Conservation (phyloP, 2,113 vertebrate genomes). For the Gymnogyps californianus region DNA sequence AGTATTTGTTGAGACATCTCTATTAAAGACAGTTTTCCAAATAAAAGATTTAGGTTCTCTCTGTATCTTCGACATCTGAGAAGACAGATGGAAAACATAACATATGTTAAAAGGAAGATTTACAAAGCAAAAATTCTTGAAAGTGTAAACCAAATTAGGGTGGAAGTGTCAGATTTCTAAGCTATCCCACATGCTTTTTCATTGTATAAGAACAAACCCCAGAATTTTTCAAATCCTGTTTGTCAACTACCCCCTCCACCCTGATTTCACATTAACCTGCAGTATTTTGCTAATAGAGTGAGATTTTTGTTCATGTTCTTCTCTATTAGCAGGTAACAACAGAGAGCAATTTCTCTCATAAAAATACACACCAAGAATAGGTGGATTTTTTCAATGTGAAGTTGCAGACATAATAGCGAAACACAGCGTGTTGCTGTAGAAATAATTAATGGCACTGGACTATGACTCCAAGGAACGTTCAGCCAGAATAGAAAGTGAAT, state of each 20-base stretch:
- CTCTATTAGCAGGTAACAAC: neutral
- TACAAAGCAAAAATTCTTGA: slow-evolving; percentile 59
- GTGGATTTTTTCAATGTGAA: neutral
- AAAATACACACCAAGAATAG: neutral
- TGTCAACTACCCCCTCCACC: neutral
- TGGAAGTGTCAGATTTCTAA: slow-evolving; percentile 44
- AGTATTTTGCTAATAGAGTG: neutral
- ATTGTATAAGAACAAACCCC: neutral
- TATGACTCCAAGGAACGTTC: neutral
- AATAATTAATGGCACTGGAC: slow-evolving; percentile 24
- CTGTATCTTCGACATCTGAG: slow-evolving; percentile 31
- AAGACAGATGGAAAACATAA: slow-evolving; percentile 62
- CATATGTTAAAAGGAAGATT: slow-evolving; percentile 48
- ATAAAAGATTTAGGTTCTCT: neutral
- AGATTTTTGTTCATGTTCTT: neutral
- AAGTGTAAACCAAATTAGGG: slow-evolving; percentile 49
- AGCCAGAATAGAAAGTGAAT: neutral
- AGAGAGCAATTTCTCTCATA: neutral
- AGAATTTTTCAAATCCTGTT: neutral
- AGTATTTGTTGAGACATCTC: neutral
- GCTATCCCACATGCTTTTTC: slow-evolving; percentile 19
- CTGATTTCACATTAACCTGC: neutral
- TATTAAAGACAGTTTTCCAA: slow-evolving; percentile 8
- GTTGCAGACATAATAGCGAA: neutral
- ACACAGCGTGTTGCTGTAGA: neutral